phyloP scores from a whole-genome alignment of 2,888 invertebrate genomes.

The Drosophila crucigera region DNA sequence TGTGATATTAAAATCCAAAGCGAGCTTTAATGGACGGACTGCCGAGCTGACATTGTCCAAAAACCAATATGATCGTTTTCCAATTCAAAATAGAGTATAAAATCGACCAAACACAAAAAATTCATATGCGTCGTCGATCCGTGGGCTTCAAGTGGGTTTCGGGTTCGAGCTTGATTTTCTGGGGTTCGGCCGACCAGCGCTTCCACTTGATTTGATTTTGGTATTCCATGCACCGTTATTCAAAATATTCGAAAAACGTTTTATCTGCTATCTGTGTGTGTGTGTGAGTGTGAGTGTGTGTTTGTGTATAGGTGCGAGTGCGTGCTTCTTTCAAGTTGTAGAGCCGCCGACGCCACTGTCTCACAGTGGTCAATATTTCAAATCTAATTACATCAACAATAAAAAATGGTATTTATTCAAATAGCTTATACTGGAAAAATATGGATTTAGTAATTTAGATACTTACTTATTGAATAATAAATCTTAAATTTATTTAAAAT shows the following conservation, averaged over 20 bases:
- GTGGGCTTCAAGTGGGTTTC: conserved; percentile 65
- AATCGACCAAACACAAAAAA: conserved; percentile 34
- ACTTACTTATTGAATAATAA: neutral
- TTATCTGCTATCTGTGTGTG: conserved; percentile 38
- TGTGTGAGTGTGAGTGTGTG: conserved; percentile 8
- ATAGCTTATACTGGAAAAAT: neutral
- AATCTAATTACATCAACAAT: conserved; percentile 19
- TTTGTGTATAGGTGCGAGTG: conserved; percentile 27
- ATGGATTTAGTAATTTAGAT: neutral
- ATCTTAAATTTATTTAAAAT: neutral
- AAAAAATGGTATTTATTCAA: conserved; percentile 11
- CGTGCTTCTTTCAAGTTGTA: conserved; percentile 57
- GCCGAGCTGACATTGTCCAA: neutral
- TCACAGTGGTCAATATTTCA: conserved; percentile 26
- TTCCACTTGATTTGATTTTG: conserved; percentile 82
- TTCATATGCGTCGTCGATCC: conserved; percentile 76
- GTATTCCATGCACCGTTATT: conserved; percentile 80
- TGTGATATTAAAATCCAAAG: neutral
- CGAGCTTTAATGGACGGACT: neutral
- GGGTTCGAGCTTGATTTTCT: conserved; percentile 31
- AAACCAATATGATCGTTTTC: neutral
- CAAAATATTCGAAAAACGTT: conserved; percentile 82
- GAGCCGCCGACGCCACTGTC: conserved; percentile 34
- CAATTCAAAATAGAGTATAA: neutral
- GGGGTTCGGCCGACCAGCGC: conserved; percentile 46